phyloP scores from a whole-genome alignment of 2,797 vertebrate genomes.

The Syndactyla subalaris region DNA sequence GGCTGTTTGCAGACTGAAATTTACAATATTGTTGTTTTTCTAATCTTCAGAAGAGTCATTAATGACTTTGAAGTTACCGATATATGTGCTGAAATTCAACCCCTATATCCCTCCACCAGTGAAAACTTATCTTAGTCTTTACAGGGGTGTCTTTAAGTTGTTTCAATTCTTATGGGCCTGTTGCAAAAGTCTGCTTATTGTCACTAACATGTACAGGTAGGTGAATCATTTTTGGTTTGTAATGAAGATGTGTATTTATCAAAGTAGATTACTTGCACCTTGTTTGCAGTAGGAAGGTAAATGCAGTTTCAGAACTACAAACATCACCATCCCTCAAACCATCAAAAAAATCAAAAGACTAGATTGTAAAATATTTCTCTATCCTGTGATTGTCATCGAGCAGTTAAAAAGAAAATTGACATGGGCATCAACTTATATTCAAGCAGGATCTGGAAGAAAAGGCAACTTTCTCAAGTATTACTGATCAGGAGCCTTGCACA shows the following conservation, averaged over 20 bases:
- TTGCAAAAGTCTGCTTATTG: not conserved
- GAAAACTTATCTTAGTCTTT: not conserved
- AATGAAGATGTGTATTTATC: not conserved
- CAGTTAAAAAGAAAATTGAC: not conserved
- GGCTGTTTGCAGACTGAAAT: not conserved
- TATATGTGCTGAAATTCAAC: not conserved
- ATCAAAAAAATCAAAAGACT: not conserved
- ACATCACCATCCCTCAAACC: rapidly evolving
- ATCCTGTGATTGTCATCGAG: not conserved
- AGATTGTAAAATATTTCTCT: not conserved
- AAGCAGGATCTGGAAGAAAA: not conserved
- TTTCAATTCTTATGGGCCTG: not conserved
- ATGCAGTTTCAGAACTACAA: not conserved
- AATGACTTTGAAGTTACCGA: not conserved
- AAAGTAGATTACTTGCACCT: not conserved
- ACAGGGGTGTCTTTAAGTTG: not conserved
- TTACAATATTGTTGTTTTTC: not conserved
- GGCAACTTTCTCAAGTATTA: not conserved
- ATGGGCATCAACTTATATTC: not conserved
- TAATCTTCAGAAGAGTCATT: not conserved
- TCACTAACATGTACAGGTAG: not conserved
- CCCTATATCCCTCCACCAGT: not conserved
- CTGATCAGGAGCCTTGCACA: not conserved
- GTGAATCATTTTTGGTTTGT: not conserved
- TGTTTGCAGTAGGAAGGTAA: not conserved